Evolutionary conservation across 1,140 invertebrate species (phyloP), one percentile per base, ranked within the genome.

Genomic region (Orussus abietinus): DNA sequence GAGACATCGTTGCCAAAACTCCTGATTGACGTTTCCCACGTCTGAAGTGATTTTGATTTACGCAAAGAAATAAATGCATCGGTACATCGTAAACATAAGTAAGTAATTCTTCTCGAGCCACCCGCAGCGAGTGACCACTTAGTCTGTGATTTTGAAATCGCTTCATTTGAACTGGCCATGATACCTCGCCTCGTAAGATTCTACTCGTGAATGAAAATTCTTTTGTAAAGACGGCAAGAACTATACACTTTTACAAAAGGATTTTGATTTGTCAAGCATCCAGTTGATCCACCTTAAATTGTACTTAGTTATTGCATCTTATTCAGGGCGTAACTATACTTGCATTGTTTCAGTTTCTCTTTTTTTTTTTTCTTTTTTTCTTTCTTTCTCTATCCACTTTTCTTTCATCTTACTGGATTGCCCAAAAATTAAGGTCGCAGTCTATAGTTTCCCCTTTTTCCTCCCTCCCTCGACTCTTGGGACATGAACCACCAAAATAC

Each of bases 281-380:
- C 49, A 41, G 44, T 54, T 56, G 48, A 58, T 55, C 44, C 53
- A 56, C 38, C 34, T 49, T 51, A 42, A 55, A 46, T 60, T 65
- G 54, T 66, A 60, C 57, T 62, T 53, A 51, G 40, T 61, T 65
- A 66, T 65, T 65, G 62, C 62, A 45, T 35, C 25, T 39, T 35
- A 38, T 37, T 33, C 33, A 14, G 19, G 40, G 34, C 19, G 17
- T 42, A 42, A 12, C 30, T 21, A 25, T 30, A 17, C 21, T 32
- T 45, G 40, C 15, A 35, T 38, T 10, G 31, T n/a, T 29, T 38
- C 11, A 17, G 7, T 26, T 15, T 28, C 28, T 4, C 9, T 11
- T 25, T 29, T 20, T 36, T 25, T 37, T 28, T 26, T 14, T 32
- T 14, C 31, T 32, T 32, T 32, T 36, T 36, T 28, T 3, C 17